Evolutionary conservation across 2,888 invertebrate species (phyloP), one percentile per base, ranked within the genome.

Genomic region (Lacanobia oleracea): DNA sequence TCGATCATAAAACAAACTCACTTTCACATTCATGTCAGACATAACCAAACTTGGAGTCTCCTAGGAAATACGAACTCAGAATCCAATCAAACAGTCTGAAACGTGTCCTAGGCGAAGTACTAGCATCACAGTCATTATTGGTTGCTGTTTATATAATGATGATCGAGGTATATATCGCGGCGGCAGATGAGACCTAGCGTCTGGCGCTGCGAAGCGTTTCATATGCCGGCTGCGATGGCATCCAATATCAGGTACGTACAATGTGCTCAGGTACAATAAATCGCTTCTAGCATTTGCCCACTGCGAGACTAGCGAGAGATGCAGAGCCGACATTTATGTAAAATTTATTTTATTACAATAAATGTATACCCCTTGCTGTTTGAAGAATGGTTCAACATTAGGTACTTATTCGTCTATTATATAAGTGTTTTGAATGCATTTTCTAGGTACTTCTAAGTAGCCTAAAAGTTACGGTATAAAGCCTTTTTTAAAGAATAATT

Each of bases 261-360:
- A 82, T 78, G 76, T 68, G 66, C 68, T 61, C 62, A 72, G 71
- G 72, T 71, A 78, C 80, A 82, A 78, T 78, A 77, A 80, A 80
- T 75, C 82, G 77, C 60, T 59, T 82, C 70, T 66, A 71, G 72
- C 72, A 64, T 73, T 80, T 70, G 66, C 59, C 45, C 10, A 57
- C 43, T 61, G 21, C 43, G 40, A 72, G 69, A 61, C 62, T 56
- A 64, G 54, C 53, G 37, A 23, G 45, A 66, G 16, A 40, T 40
- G 45, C 33, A 82, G 83, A 77, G 60, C 23, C 43, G 85, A 68
- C 57, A 51, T n/a, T 81, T 57, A 4, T 16, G 12, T 12, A 2
- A 54, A 23, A 37, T 2, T 33, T 33, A 2, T n/a, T n/a, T n/a
- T n/a, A n/a, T n/a, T n/a, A n/a, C n/a, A n/a, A n/a, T n/a, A n/a